phyloP scores from a whole-genome alignment of 2,797 vertebrate genomes.

The Karalla daura region DNA sequence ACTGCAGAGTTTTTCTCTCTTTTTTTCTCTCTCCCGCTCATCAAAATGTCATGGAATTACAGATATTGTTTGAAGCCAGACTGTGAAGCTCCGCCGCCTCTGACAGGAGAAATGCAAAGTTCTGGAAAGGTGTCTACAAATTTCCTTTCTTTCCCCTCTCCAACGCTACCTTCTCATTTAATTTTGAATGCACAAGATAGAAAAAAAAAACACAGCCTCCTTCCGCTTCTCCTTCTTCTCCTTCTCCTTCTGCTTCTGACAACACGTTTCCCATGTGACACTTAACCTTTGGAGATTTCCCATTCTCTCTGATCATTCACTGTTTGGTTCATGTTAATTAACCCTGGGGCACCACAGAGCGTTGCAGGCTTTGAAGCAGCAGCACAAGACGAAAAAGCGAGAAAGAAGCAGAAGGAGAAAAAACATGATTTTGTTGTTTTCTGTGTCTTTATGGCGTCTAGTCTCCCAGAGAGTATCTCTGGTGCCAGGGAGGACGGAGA shows the following conservation, averaged over 20 bases:
- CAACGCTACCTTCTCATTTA: conserved; percentile 65
- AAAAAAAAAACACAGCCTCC: conserved; percentile 23
- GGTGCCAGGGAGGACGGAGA: conserved; percentile 56
- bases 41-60: conserved; percentile 67
- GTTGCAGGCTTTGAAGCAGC: conserved; percentile 79
- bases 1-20: conserved; percentile 58
- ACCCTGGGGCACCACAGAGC: conserved; percentile 79
- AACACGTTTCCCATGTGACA: conserved; percentile 85
- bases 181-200: conserved; percentile 60
- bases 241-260: conserved; percentile 70
- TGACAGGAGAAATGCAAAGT: conserved; percentile 78
- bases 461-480: conserved; percentile 49
- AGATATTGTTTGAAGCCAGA: conserved; percentile 68
- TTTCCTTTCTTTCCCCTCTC: conserved; percentile 49
- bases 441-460: conserved; percentile 51
- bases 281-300: conserved; percentile 86
- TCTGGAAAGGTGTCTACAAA: conserved; percentile 79
- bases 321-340: conserved; percentile 88
- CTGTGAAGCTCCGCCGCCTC: conserved; percentile 54
- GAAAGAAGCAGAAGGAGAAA: conserved; percentile 52
- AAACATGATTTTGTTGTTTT: conserved; percentile 67
- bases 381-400: conserved; percentile 49
- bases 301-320: conserved; percentile 83
- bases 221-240: too few relatives aligned
- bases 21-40: too few relatives aligned